Evolutionary conservation across 2,797 vertebrate genomes (phyloP).

Genomic region (Sebastes iracundus): DNA sequence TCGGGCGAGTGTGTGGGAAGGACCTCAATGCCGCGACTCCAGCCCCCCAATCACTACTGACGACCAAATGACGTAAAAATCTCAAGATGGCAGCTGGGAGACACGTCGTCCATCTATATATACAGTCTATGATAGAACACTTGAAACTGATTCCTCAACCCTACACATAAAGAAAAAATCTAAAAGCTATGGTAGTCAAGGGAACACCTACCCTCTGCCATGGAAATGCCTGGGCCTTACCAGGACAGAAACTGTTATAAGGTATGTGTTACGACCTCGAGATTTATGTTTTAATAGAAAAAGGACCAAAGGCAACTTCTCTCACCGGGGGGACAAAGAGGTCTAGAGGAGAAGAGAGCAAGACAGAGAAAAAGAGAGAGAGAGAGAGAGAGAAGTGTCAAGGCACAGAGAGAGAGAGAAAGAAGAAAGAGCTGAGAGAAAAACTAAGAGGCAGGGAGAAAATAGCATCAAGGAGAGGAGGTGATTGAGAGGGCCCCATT

Average conservation of each 20-base stretch:
- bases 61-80: no score
- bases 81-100: no score
- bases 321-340: conserved; percentile 1
- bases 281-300: conserved; percentile 33
- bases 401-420: background rate
- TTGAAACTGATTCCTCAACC: background rate
- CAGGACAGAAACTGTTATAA: conserved; percentile 7
- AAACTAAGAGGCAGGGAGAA: conserved; percentile 8
- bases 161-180: background rate
- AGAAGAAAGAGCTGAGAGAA: conserved; percentile 9
- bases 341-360: background rate
- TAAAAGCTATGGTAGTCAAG: background rate
- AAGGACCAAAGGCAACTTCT: background rate
- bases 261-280: conserved; percentile 17
- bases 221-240: background rate
- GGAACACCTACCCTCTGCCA: background rate
- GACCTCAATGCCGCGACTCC: no score
- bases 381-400: background rate
- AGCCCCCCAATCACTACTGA: no score
- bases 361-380: background rate
- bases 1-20: no score
- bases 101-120: no score
- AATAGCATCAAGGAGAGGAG: conserved; percentile 29
- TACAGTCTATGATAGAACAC: background rate
- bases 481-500: conserved; percentile 29